Conservation (phyloP, 2,797 vertebrate species). For the Lepilemur septentrionalis region DNA sequence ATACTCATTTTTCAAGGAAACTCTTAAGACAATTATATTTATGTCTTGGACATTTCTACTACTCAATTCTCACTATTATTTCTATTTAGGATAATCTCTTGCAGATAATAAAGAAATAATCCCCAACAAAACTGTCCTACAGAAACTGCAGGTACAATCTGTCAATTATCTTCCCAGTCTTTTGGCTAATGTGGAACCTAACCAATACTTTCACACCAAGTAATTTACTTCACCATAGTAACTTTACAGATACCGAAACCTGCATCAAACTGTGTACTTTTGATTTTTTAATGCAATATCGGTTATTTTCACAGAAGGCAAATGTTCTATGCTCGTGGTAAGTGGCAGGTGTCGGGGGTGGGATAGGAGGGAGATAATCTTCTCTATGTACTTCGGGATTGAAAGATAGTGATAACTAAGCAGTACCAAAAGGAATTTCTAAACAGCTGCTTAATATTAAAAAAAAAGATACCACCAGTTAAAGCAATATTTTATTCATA, state of each 20-base stretch:
- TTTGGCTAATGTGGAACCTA: neutral
- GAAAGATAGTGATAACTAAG: neutral
- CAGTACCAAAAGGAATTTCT: neutral
- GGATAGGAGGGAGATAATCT: neutral
- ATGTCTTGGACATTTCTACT: neutral
- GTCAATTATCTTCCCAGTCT: neutral
- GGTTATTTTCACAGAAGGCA: neutral
- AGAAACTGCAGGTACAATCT: neutral
- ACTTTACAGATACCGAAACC: neutral
- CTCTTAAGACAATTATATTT: conserved; percentile 1
- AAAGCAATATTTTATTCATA: neutral
- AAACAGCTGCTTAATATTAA: neutral
- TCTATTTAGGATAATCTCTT: neutral
- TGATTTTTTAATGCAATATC: neutral
- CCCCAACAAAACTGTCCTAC: neutral
- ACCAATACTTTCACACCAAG: neutral
- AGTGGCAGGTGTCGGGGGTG: too few relatives aligned
- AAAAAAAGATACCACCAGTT: neutral
- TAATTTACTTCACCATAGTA: neutral
- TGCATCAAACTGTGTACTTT: neutral
- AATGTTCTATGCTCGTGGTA: neutral
- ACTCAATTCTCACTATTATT: neutral
- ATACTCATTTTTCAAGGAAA: conserved; percentile 6
- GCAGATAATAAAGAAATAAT: neutral
- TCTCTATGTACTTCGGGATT: neutral